Evolutionary conservation across 2,113 vertebrate species (phyloP).

Genomic region (Ifrita kowaldi): DNA sequence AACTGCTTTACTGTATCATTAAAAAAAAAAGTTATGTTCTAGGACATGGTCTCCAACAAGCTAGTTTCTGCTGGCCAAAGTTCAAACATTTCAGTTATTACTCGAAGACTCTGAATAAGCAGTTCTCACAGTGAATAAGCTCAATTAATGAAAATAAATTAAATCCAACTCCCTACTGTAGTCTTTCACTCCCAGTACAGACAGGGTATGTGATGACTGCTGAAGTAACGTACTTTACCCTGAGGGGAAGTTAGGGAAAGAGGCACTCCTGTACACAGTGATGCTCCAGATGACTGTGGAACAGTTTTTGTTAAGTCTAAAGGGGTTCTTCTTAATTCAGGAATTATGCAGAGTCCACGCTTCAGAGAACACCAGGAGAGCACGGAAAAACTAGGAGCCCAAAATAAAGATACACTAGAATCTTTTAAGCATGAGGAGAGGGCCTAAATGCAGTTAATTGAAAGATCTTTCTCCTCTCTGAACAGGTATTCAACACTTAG

Average conservation of each 20-base stretch:
- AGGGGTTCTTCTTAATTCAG: slow-evolving; percentile 20
- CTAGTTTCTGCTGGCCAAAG: neutral
- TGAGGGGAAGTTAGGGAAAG: slow-evolving; percentile 12
- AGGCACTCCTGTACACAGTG: slow-evolving; percentile 1
- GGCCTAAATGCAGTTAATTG: neutral
- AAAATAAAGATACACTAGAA: slow-evolving; percentile 23
- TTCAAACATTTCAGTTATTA: neutral
- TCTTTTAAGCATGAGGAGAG: neutral
- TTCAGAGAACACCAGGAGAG: neutral
- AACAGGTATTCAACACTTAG: neutral
- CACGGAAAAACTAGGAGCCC: neutral
- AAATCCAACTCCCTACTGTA: neutral
- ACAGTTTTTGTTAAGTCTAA: slow-evolving; percentile 23
- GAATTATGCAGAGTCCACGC: neutral
- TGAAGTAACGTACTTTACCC: slow-evolving; percentile 14
- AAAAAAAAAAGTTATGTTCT: neutral
- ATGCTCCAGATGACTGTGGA: slow-evolving; percentile 7
- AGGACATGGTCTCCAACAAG: neutral
- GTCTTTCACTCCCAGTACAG: neutral
- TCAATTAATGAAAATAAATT: slow-evolving; percentile 30
- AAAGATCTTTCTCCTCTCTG: neutral
- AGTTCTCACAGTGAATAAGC: neutral
- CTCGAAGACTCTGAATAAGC: neutral
- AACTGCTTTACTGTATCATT: neutral
- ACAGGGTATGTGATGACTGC: neutral